A percentile compares a stretch with the other conserved stretches of the same genome.
Conservation (phyloP, 2,797 vertebrate species). For the Graptemys geographica region DNA sequence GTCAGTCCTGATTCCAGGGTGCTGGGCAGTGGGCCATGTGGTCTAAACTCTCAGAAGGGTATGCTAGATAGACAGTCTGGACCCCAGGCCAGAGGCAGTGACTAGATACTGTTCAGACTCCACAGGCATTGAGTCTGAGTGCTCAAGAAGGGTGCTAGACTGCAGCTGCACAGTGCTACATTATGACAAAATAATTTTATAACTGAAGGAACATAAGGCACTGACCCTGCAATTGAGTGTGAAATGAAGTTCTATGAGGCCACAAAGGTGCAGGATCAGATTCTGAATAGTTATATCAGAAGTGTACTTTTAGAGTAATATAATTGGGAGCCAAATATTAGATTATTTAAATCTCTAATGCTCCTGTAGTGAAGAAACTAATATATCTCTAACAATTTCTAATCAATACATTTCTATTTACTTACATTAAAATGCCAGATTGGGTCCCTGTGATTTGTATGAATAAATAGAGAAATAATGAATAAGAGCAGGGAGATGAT, state of each 20-base stretch:
- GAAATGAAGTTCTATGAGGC: accelerated
- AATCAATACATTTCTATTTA: background rate
- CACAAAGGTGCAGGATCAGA: background rate
- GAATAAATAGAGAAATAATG: background rate
- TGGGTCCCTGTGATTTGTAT: background rate
- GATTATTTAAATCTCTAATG: accelerated
- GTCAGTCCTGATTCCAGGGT: too few relatives aligned
- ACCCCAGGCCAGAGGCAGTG: too few relatives aligned
- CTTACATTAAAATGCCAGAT: background rate
- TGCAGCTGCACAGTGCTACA: background rate
- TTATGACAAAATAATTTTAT: background rate
- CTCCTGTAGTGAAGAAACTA: background rate
- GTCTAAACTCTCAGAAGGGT: too few relatives aligned
- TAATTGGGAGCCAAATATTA: background rate
- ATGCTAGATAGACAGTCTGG: too few relatives aligned
- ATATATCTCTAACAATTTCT: background rate
- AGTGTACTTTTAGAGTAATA: background rate
- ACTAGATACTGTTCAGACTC: too few relatives aligned
- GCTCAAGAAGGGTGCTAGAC: too few relatives aligned
- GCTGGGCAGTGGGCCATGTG: too few relatives aligned
- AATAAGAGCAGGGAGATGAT: background rate
- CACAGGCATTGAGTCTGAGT: too few relatives aligned
- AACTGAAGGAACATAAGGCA: background rate
- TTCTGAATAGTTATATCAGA: background rate
- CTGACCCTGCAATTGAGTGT: background rate